Base-by-base conservation (phyloP, 2,888 invertebrate genomes). In the Arge pagana region DNA sequence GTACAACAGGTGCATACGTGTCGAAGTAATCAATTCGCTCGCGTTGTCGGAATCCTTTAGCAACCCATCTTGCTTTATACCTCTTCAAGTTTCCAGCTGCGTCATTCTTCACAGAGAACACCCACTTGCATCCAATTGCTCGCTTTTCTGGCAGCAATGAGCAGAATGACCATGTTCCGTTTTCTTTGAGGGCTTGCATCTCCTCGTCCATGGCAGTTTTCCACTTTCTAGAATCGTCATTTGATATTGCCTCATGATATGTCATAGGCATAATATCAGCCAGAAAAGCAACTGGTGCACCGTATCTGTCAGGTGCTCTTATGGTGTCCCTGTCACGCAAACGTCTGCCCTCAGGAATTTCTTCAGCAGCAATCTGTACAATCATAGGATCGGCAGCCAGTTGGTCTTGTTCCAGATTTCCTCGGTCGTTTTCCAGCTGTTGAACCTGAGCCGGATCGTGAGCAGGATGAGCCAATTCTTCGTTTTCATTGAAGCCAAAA, bases 141-240 rank as follows among this genome's bases (percentile, higher is more conserved):
- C 8, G 23, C 26, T 7, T 3, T 4, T 26, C 40, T 6, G 15
- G 13, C 10, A 26, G 40, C 5, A 40, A 26, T 4, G 11, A 16
- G 6, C 4, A 15, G 4, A 40, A 10, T 1, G 6, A 10, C 40
- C 40, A 40, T 3, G 40, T 24, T 3, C 10, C 13, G 6, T 26
- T 40, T 10, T 40, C 8, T 2, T 1, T 3, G 10, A 40, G 40
- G 4, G 40, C 23, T 4, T 3, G 8, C 40, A 40, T 24, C 16
- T 40, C 40, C 4, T 40, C 40, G 10, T 4, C 3, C 40, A 40
- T 40, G 3, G 40, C 40, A 26, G 4, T 1, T 24, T 8, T 1
- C 62, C 48, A 51, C 21, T 51, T 39, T 21, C 37, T 50, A 30
- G 58, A 23, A 15, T 15, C 31, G 19, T 10, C 41, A 26, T 35